These are phyloP conservation scores for Cryptosula pallasiana DNA, from an alignment of 2,888 invertebrate species.

Conservation along the genomic window DNA sequence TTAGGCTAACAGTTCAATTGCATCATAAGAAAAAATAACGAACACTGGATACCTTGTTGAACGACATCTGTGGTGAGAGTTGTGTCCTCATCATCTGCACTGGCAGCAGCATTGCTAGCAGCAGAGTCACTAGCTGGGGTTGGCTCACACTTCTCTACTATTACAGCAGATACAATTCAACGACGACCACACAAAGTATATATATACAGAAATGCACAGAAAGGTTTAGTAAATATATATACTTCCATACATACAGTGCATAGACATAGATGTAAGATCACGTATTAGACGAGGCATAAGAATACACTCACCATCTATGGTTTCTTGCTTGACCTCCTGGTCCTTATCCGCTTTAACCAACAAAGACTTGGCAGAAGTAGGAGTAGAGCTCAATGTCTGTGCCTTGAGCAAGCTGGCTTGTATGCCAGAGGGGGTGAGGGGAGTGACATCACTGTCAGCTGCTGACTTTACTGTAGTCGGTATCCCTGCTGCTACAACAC, in stretches of 20 bases:
- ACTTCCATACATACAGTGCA: no score
- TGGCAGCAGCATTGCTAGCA: background rate
- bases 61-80: conserved; percentile 79
- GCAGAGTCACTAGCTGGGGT: background rate
- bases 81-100: conserved; percentile 50
- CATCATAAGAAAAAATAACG: no score
- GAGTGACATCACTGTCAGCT: background rate
- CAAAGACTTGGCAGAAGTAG: background rate
- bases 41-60: conserved; percentile 66
- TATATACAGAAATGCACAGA: no score
- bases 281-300: no score
- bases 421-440: background rate
- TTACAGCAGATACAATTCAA: no score
- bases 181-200: no score
- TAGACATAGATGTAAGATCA: no score
- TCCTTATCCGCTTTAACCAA: no score
- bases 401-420: background rate
- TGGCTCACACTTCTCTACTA: no score
- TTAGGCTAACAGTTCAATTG: no score
- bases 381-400: background rate
- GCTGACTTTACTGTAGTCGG: background rate
- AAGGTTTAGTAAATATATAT: no score
- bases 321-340: background rate
- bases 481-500: no score
- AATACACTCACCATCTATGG: background rate